Base-by-base conservation (phyloP, 2,797 vertebrate species). In the Danio tinwini region DNA sequence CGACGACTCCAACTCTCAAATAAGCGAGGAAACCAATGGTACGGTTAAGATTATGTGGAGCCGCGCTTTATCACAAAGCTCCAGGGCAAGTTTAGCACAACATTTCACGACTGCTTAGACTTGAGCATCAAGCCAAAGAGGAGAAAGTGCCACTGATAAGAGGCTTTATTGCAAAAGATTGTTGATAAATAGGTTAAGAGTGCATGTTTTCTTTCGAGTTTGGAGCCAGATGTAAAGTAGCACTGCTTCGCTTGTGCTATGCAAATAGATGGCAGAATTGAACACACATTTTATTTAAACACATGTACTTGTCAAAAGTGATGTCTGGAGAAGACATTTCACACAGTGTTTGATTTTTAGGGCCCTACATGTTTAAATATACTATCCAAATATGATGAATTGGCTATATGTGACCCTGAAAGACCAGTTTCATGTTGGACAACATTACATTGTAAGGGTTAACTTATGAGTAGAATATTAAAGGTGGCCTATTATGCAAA, bases 1-100 rank as follows among this genome's bases (percentile, higher is more conserved):
- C 13, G 71, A 78, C 81, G n/a, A 84, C 78, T 42, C 82, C 74
- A 87, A n/a, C n/a, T n/a, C 90, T 88, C 77, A 84, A 86, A 90
- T 84, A 84, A 88, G 75, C 17, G 21, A 62, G 73, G 53, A 85
- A 74, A 82, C 79, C 78, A 85, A 81, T 76, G 62, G 58, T 82
- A 83, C 74, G 79, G 84, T 86, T 85, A 76, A 76, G 50, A 77
- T 84, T 87, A 79, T 85, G 55, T 70, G 73, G 83, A 76, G 81
- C 80, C 78, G 39, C 83, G 78, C 85, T 81, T 90, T 87, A 87
- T 89, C 65, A 73, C 61, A 16, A 77, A 59, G 80, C 77, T 79
- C 82, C 72, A 80, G 85, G 75, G 76, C 55, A 63, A 5, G 65
- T 87, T 74, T 53, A 81, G 65, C 81, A 84, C 82, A 81, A 44